Percentiles rank a stretch among this genome's conserved stretches.
These are phyloP conservation scores for Clarias batrachus DNA, from an alignment of 2,113 vertebrate species.

Conservation along the genomic window DNA sequence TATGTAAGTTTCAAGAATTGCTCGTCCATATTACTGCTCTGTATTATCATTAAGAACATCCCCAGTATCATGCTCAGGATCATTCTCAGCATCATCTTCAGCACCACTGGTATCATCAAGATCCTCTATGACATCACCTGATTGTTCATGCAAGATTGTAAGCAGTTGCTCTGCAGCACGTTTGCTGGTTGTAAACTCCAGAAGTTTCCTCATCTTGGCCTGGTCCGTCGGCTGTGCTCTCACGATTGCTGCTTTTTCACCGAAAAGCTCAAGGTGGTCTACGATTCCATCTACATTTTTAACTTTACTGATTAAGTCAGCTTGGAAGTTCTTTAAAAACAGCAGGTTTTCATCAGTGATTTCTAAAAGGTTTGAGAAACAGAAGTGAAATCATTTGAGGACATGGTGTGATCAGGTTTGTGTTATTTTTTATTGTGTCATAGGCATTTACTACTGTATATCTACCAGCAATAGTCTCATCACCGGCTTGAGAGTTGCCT, in stretches of 20 bases:
- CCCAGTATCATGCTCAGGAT: not conserved
- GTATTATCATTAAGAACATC: not conserved
- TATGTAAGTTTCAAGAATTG: not conserved
- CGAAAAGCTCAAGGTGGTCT: constrained; percentile 41
- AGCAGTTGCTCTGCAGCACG: constrained; percentile 35
- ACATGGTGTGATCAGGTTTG: not conserved
- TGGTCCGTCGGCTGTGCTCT: constrained; percentile 13
- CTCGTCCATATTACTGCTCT: not conserved
- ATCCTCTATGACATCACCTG: constrained; percentile 44
- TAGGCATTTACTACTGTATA: not conserved
- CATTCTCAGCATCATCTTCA: not conserved
- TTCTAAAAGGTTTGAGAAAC: constrained; percentile 10
- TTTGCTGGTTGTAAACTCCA: constrained; percentile 30
- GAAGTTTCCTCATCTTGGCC: constrained; percentile 51
- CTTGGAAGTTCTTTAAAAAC: constrained; percentile 32
- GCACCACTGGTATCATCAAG: not conserved
- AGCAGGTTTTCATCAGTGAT: constrained; percentile 11
- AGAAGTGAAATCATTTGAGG: not conserved
- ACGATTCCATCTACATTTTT: constrained; percentile 42
- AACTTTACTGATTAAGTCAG: constrained; percentile 28
- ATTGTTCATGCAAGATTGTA: constrained; percentile 27
- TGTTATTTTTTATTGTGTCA: not conserved
- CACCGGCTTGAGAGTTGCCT: not conserved
- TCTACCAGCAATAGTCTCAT: not conserved
- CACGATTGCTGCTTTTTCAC: constrained; percentile 38